Evolutionary conservation across 2,113 vertebrate genomes (phyloP).

Genomic region (Columba livia): DNA sequence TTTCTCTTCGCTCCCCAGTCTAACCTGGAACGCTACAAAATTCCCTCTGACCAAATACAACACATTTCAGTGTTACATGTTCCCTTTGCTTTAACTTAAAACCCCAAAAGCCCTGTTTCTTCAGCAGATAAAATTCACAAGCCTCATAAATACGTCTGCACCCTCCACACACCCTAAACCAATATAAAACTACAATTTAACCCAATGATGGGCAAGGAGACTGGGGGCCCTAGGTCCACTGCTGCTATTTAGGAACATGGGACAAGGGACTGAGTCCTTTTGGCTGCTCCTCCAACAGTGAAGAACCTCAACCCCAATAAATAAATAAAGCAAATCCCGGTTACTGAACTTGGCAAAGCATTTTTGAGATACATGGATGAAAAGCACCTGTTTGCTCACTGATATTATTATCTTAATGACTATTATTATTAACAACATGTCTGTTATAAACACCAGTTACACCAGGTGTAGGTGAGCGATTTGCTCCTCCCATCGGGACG

Average conservation of each 20-base stretch:
- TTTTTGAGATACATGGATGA: conserved; percentile 16
- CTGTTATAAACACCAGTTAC: not conserved
- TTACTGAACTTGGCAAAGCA: not conserved
- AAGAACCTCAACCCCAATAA: not conserved
- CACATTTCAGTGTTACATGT: not conserved
- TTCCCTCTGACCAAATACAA: not conserved
- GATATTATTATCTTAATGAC: conserved; percentile 33
- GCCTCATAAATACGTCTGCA: not conserved
- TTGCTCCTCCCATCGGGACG: not conserved
- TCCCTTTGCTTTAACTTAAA: not conserved
- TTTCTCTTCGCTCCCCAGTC: not conserved
- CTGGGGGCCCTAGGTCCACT: not conserved
- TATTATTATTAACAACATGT: not conserved
- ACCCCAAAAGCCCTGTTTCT: not conserved
- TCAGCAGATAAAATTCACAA: not conserved
- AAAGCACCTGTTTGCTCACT: conserved; percentile 23
- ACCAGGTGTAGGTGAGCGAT: not conserved
- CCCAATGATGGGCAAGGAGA: not conserved
- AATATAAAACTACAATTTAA: not conserved
- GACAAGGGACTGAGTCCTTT: not conserved
- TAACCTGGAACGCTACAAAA: not conserved
- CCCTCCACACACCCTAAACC: not conserved
- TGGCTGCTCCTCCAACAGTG: not conserved
- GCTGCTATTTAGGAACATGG: not conserved
- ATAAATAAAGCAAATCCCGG: conserved; percentile 41